Conservation (phyloP, 1,140 invertebrate species). For the Cotesia vestalis region DNA sequence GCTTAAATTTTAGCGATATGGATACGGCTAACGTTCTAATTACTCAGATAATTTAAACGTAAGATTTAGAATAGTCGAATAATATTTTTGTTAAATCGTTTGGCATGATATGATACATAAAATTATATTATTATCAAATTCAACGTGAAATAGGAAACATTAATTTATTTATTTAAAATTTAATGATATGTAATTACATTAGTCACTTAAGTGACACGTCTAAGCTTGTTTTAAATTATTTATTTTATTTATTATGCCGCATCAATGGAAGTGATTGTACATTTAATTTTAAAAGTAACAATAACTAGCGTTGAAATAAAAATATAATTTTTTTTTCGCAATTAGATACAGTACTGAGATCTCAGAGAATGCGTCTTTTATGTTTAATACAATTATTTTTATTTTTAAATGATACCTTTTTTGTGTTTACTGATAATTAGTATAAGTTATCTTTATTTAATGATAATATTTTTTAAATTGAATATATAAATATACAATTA, state of each 20-base stretch:
- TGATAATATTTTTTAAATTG: constrained; percentile 36
- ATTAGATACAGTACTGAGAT: too few species aligned
- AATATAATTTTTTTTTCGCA: too few species aligned
- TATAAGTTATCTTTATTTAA: constrained; percentile 38
- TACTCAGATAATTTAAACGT: constrained; percentile 53
- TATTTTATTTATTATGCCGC: too few species aligned
- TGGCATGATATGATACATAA: constrained; percentile 46
- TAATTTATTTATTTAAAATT: too few species aligned
- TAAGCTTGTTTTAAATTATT: too few species aligned
- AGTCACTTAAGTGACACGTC: too few species aligned
- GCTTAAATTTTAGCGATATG: constrained; percentile 51
- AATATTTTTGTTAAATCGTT: constrained; percentile 42
- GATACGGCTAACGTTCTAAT: constrained; percentile 54
- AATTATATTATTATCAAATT: not conserved
- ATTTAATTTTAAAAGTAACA: too few species aligned
- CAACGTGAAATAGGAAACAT: too few species aligned
- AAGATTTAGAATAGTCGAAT: constrained; percentile 50
- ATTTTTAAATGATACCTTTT: constrained; percentile 3
- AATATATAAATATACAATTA: constrained; percentile 52
- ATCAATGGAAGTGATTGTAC: too few species aligned
- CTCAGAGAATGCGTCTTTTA: constrained; percentile 36
- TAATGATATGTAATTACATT: too few species aligned
- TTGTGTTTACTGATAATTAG: constrained; percentile 26
- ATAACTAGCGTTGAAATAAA: too few species aligned
- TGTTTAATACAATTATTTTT: too few species aligned